These are phyloP conservation scores for Oligia latruncula DNA, from an alignment of 2,888 invertebrate genomes.

Conservation along the genomic window DNA sequence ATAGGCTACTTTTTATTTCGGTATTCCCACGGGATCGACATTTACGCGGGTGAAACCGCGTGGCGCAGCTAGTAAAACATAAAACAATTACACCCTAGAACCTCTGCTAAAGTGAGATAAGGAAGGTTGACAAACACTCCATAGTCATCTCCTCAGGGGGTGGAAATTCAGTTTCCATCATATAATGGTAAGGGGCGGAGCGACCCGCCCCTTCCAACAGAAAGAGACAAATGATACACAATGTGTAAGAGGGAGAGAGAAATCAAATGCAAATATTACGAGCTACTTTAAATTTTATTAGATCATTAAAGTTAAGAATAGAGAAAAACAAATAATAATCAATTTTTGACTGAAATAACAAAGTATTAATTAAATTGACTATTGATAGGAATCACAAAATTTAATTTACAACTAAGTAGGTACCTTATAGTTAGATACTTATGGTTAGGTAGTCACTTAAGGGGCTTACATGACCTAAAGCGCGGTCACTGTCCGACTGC, in stretches of 20 bases:
- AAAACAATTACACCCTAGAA: neutral
- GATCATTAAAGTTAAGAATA: neutral
- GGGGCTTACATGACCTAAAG: too few relatives aligned
- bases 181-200: constrained; percentile 30
- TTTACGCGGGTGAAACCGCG: too few relatives aligned
- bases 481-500: too few relatives aligned
- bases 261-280: constrained; percentile 27
- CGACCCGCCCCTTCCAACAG: constrained; percentile 43
- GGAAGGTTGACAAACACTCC: constrained; percentile 26
- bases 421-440: too few relatives aligned
- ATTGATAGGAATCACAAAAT: neutral
- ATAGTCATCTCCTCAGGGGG: constrained; percentile 19
- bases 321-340: neutral
- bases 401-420: neutral
- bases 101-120: constrained; percentile 49
- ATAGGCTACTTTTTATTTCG: too few relatives aligned
- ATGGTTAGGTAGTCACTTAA: too few relatives aligned
- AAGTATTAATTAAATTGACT: neutral
- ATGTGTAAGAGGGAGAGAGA: constrained; percentile 17
- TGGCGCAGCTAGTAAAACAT: neutral
- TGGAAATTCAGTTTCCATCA: constrained; percentile 43
- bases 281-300: constrained; percentile 4
- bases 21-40: too few relatives aligned
- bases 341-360: neutral
- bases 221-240: constrained; percentile 10